Conservation (phyloP, 2,888 invertebrate species). For the Trimorus sp. region DNA sequence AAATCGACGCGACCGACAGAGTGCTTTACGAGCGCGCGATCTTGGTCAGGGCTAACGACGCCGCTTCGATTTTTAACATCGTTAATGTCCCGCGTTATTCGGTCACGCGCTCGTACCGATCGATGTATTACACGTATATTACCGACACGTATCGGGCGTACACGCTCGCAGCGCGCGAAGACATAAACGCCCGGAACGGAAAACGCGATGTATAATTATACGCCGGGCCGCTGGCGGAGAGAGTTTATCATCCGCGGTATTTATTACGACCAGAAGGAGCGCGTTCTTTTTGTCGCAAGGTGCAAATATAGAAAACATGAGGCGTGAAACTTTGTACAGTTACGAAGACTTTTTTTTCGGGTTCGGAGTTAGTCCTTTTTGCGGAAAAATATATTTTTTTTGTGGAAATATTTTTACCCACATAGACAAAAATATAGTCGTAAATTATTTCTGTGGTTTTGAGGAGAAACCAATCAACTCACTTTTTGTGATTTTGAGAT, state of each 20-base stretch:
- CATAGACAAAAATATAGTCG: too few relatives aligned
- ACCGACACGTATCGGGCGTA: conserved; percentile 43
- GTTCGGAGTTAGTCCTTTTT: neutral
- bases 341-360: neutral
- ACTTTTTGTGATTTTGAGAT: too few relatives aligned
- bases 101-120: conserved; percentile 41
- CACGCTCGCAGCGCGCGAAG: conserved; percentile 25
- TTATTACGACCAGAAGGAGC: conserved; percentile 33
- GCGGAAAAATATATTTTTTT: too few relatives aligned
- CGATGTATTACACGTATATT: conserved; percentile 44
- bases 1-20: conserved; percentile 46
- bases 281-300: neutral
- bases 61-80: conserved; percentile 57
- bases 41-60: conserved; percentile 60
- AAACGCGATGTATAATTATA: conserved; percentile 46
- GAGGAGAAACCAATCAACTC: too few relatives aligned
- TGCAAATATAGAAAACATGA: conserved; percentile 35
- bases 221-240: conserved; percentile 14
- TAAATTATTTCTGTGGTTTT: too few relatives aligned
- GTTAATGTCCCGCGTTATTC: conserved; percentile 58
- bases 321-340: conserved; percentile 20
- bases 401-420: too few relatives aligned
- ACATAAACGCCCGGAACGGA: conserved; percentile 47
- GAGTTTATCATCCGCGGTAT: conserved; percentile 28
- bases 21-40: conserved; percentile 60